phyloP scores from a whole-genome alignment of 2,113 vertebrate species.

The Psilopsiagon aymara region DNA sequence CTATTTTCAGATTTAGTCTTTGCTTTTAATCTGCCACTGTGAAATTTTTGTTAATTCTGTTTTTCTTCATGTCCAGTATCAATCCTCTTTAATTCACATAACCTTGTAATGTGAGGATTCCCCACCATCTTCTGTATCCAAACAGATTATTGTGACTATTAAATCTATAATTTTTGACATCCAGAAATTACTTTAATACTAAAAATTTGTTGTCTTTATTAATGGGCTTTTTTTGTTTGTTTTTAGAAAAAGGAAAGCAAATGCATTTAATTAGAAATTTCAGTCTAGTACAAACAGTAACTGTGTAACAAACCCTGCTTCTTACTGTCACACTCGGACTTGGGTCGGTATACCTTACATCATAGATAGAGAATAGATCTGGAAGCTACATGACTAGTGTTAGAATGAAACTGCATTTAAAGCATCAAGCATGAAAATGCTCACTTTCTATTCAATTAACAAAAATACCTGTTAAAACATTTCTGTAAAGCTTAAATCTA shows the following conservation, averaged over 20 bases:
- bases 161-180: background rate
- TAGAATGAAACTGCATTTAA: background rate
- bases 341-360: background rate
- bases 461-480: background rate
- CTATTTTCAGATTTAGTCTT: slow-evolving; percentile 19
- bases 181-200: background rate
- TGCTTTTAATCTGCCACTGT: background rate
- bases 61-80: background rate
- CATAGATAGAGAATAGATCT: background rate
- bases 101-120: background rate
- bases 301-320: background rate
- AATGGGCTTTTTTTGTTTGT: too few species aligned
- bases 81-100: background rate
- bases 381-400: background rate
- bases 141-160: background rate
- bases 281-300: background rate
- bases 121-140: background rate
- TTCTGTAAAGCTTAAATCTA: background rate
- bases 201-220: background rate
- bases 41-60: background rate
- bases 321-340: background rate
- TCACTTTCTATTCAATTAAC: background rate
- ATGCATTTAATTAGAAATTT: background rate
- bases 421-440: fast-evolving
- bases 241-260: fast-evolving